phyloP scores from a whole-genome alignment of 2,888 invertebrate species.

The Drosophila differens region DNA sequence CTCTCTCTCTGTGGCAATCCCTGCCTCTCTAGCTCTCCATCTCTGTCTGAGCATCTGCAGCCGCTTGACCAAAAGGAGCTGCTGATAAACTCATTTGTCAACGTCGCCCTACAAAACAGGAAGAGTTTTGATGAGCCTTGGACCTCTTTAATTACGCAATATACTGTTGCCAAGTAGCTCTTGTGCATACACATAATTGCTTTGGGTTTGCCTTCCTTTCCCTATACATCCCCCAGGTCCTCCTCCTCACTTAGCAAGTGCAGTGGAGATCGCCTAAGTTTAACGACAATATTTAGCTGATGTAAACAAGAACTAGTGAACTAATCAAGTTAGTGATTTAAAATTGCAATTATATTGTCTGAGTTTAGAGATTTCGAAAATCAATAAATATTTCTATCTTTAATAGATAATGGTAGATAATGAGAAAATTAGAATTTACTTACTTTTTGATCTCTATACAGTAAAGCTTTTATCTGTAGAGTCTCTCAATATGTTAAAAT shows the following conservation, averaged over 20 bases:
- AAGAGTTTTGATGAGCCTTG: constrained; percentile 48
- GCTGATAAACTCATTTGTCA: constrained; percentile 80
- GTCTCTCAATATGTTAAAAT: not conserved
- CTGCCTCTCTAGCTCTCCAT: not conserved
- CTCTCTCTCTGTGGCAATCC: not conserved
- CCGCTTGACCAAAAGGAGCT: constrained; percentile 50
- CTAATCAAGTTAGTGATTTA: not conserved
- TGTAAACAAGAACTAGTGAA: not conserved
- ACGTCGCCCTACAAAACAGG: constrained; percentile 47
- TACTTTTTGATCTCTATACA: not conserved
- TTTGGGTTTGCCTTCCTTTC: constrained; percentile 34
- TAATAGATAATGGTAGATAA: not conserved
- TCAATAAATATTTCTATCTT: not conserved
- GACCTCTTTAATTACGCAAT: constrained; percentile 75
- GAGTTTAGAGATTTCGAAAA: not conserved
- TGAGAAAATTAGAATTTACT: not conserved
- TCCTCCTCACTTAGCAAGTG: constrained; percentile 15
- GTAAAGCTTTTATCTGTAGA: not conserved
- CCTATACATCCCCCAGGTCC: not conserved
- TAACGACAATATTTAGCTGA: not conserved
- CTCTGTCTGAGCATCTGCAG: constrained; percentile 15
- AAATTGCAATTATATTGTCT: not conserved
- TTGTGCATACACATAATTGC: constrained; percentile 66
- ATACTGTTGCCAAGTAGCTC: constrained; percentile 57
- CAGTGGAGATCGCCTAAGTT: constrained; percentile 41